Conservation (phyloP, 2,113 vertebrate species). For the Miniopterus natalensis region DNA sequence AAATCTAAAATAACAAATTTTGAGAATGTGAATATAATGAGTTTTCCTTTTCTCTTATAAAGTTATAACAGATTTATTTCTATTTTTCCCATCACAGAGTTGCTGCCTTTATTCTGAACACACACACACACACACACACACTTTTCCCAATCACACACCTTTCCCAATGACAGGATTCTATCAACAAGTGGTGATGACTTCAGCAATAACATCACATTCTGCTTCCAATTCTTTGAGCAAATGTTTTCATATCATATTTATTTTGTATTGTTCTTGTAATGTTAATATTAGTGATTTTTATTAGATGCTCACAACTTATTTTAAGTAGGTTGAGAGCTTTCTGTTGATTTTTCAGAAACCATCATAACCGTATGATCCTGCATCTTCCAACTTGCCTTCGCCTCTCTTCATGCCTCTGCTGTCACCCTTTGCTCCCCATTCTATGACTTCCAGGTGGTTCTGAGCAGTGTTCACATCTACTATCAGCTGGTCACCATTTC, state of each 20-base stretch:
- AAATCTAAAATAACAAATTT: slow-evolving; percentile 13
- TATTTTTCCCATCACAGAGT: background rate
- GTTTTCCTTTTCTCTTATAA: background rate
- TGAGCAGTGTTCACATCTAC: background rate
- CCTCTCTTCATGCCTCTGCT: background rate
- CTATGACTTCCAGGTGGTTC: background rate
- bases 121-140: background rate
- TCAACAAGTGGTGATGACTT: background rate
- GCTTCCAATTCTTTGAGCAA: background rate
- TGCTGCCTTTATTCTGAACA: slow-evolving; percentile 20
- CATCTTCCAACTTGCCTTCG: background rate
- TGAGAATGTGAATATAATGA: background rate
- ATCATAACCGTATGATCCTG: background rate
- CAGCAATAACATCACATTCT: background rate
- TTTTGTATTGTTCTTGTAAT: background rate
- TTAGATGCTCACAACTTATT: background rate
- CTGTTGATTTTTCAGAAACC: background rate
- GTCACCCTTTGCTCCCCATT: background rate
- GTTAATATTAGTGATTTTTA: background rate
- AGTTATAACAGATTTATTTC: background rate
- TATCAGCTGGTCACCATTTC: background rate
- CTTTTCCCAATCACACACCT: background rate
- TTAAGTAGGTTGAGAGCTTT: background rate
- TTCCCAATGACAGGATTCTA: background rate
- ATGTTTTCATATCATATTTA: background rate